Base-by-base conservation (phyloP, 2,113 vertebrate genomes). In the Falco punctatus region DNA sequence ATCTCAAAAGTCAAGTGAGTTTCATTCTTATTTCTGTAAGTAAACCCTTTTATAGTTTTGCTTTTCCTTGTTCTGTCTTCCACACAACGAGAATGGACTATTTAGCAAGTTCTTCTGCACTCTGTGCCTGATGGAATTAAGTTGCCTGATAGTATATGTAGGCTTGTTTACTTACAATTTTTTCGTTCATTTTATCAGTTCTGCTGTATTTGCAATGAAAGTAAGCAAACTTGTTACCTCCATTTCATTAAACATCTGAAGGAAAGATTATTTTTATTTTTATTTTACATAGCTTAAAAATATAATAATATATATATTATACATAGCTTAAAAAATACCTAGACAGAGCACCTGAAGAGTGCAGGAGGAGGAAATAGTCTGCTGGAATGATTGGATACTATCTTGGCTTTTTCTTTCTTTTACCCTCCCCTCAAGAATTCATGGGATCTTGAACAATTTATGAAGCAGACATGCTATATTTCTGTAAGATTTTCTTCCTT, bases 1-100 rank as follows among this genome's bases (percentile, higher is more conserved):
- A 79, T 35, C 73, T 92, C 71, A 92, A 65, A 96, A 94, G 58
- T 94, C 65, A 93, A 40, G 62, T 21, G 62, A 64, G 49, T 80
- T 92, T 88, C 57, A 30, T 58, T 88, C 57, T 86, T 67, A 42
- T 83, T 93, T 92, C 71, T 81, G 4, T 75, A 54, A 75, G 69
- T 61, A 84, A 89, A 35, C 22, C 44, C 15, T 71, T 40, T 78
- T 65, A 49, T 3, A 71, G 66, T n/a, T 14, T 88, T 81, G 58
- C 21, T 81, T 16, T 73, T 0, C 69, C 61, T 91, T 8, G 0
- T 85, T 80, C 38, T 79, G 40, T 74, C 58, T 87, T 75, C 69
- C 64, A 85, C 75, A 46, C 79, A 62, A 10, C 58, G 32, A 58
- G 52, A 90, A 66, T 15, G 58, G 55, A 80, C 17, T 94, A 1